Conservation (phyloP, 2,888 invertebrate genomes). For the Cheiracanthium punctorium region DNA sequence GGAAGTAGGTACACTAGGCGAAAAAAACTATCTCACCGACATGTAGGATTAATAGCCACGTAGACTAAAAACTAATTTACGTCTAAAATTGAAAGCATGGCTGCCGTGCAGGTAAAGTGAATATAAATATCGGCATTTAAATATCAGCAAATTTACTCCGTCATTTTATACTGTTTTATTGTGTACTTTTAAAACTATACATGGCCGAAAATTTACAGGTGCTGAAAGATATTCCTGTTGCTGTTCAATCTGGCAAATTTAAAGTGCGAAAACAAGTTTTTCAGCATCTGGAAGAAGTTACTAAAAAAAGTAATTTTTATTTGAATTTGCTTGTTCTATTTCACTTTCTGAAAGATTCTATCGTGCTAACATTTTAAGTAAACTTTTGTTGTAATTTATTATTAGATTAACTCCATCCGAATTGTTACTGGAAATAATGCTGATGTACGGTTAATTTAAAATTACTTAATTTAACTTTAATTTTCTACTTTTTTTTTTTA, state of each 20-base stretch:
- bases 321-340: too few species aligned
- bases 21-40: too few species aligned
- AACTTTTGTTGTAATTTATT: too few species aligned
- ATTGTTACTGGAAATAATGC: too few species aligned
- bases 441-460: too few species aligned
- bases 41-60: too few species aligned
- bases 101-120: constrained; percentile 49
- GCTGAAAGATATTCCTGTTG: constrained; percentile 84
- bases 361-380: too few species aligned
- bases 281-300: constrained; percentile 82
- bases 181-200: neutral
- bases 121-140: neutral
- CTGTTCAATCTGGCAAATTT: constrained; percentile 84
- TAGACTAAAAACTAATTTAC: neutral
- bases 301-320: constrained; percentile 83
- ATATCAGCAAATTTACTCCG: neutral
- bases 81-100: constrained; percentile 45
- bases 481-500: too few species aligned
- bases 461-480: too few species aligned
- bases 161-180: neutral
- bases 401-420: too few species aligned
- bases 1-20: too few species aligned
- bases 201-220: constrained; percentile 7
- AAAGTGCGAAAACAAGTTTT: constrained; percentile 83
- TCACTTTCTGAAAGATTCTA: too few species aligned